Conservation (phyloP, 2,888 invertebrate genomes). For the Xiphydria camelus region DNA sequence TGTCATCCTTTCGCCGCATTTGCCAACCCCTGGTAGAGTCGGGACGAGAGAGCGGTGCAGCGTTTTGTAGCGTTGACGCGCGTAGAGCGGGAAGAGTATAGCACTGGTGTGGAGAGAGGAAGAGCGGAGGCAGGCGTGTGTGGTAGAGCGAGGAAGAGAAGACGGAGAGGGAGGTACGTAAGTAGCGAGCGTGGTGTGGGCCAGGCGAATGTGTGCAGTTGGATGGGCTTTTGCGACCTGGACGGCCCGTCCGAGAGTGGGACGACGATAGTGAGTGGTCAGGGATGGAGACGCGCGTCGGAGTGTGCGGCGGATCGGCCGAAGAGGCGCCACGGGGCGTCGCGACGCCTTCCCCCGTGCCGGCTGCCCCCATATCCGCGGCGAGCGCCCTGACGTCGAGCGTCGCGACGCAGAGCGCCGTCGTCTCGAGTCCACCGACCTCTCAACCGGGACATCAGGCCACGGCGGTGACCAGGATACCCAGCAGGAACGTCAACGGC, state of each 20-base stretch:
- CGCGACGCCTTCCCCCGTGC: conserved; percentile 45
- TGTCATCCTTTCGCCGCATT: too few species aligned
- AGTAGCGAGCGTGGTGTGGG: conserved; percentile 2
- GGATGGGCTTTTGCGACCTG: conserved; percentile 31
- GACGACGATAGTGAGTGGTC: conserved; percentile 11
- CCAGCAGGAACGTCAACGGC: conserved; percentile 55
- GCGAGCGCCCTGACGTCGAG: conserved; percentile 1
- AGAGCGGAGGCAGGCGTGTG: neutral
- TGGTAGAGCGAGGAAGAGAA: neutral
- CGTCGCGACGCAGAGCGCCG: conserved; percentile 19
- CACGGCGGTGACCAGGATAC: conserved; percentile 42
- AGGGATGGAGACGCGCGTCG: conserved; percentile 40
- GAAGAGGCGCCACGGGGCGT: conserved; percentile 42
- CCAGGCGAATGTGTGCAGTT: conserved; percentile 32
- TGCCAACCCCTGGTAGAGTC: too few species aligned
- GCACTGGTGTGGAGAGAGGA: neutral
- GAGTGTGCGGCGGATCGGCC: conserved; percentile 20
- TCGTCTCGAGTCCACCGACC: conserved; percentile 15
- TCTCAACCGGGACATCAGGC: conserved; percentile 18
- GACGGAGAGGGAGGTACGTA: neutral
- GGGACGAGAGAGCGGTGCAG: too few species aligned
- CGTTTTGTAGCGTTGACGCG: too few species aligned
- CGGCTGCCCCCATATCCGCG: conserved; percentile 13
- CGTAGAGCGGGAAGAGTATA: neutral
- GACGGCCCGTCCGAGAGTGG: conserved; percentile 12